Conservation (phyloP, 2,888 invertebrate genomes). For the Bruchidius siliquastri region DNA sequence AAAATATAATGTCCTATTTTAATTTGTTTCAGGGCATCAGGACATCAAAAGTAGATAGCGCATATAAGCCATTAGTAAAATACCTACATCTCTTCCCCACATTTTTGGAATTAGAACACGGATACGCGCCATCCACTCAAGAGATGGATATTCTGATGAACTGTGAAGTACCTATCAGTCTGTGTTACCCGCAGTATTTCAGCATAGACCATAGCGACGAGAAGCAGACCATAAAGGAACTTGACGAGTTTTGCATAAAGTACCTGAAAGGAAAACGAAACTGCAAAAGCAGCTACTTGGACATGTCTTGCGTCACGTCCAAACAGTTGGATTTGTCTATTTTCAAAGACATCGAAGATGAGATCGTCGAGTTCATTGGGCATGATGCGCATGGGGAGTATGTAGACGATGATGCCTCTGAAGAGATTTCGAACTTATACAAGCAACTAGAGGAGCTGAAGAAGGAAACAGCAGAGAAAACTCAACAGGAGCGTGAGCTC, state of each 20-base stretch:
- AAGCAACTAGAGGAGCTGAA: constrained; percentile 6
- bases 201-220: constrained; percentile 10
- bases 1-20: neutral
- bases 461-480: constrained; percentile 6
- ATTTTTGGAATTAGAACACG: constrained; percentile 53
- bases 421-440: constrained; percentile 4
- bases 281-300: neutral
- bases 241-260: constrained; percentile 10
- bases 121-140: constrained; percentile 34
- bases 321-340: constrained; percentile 4
- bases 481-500: constrained; percentile 9
- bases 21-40: constrained; percentile 20
- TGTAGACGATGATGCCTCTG: neutral
- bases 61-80: constrained; percentile 27
- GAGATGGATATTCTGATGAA: constrained; percentile 27
- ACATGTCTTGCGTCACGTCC: neutral
- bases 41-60: constrained; percentile 18
- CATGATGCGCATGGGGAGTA: neutral
- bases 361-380: constrained; percentile 3
- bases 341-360: constrained; percentile 6
- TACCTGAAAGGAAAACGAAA: constrained; percentile 8
- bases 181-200: constrained; percentile 28
- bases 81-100: constrained; percentile 52
- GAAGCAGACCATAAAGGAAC: constrained; percentile 6
- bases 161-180: constrained; percentile 23